A percentile compares a stretch with the other conserved stretches of the same genome.
phyloP scores from a whole-genome alignment of 2,797 vertebrate genomes.

The Enteromius fasciolatus region DNA sequence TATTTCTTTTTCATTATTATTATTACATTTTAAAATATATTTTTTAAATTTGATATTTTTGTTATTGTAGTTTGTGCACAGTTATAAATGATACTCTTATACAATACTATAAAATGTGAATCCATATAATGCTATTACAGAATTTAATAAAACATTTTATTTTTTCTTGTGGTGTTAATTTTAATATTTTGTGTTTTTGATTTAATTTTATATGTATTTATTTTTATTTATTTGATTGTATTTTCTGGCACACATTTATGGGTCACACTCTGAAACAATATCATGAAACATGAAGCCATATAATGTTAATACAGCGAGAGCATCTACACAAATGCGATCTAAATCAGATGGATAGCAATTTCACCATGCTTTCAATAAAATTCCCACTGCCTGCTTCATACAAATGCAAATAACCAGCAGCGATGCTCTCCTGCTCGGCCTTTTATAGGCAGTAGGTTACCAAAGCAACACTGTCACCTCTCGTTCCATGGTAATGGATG shows the following conservation, averaged over 20 bases:
- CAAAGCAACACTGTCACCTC: slow-evolving; percentile 41
- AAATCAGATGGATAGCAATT: not conserved
- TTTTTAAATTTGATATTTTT: not conserved
- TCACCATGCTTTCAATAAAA: not conserved
- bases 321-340: not conserved
- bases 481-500: slow-evolving; percentile 18
- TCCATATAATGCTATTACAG: not conserved
- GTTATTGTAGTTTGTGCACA: not conserved
- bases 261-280: not conserved
- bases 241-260: not conserved
- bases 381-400: slow-evolving; percentile 13
- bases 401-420: slow-evolving; percentile 25
- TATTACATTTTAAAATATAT: not conserved
- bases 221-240: not conserved
- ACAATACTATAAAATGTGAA: not conserved
- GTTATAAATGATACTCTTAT: not conserved
- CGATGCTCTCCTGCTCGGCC: not conserved
- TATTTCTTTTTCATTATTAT: too few species aligned
- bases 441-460: slow-evolving; percentile 22
- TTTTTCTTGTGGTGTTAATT: too few species aligned
- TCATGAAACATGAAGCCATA: not conserved
- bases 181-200: not conserved
- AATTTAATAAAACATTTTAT: too few species aligned
- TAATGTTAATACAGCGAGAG: not conserved
- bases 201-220: not conserved